These are phyloP conservation scores for Thermophis baileyi DNA, from an alignment of 2,113 vertebrate species.

Conservation along the genomic window DNA sequence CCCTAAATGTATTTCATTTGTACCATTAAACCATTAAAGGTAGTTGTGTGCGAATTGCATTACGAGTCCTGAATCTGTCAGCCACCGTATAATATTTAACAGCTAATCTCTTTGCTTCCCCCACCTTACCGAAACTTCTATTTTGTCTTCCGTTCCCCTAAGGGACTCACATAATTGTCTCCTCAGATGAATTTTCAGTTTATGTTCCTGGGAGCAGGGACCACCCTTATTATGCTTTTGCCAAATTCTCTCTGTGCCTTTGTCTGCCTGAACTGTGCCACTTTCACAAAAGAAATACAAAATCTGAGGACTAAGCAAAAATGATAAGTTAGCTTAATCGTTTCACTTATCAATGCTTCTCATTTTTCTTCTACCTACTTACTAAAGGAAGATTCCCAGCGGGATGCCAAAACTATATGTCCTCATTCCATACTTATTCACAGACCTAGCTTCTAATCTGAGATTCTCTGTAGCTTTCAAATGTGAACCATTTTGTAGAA, in stretches of 20 bases:
- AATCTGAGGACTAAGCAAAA: not conserved
- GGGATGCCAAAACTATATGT: not conserved
- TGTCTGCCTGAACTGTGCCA: not conserved
- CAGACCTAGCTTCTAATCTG: not conserved
- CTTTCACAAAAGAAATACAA: not conserved
- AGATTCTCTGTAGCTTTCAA: not conserved
- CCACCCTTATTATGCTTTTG: not conserved
- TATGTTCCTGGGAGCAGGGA: not conserved
- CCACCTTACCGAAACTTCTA: not conserved
- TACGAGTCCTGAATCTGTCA: not conserved
- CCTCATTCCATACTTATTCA: not conserved
- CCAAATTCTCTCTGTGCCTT: not conserved
- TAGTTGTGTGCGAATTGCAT: not conserved
- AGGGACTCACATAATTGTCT: not conserved
- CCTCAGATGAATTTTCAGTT: not conserved
- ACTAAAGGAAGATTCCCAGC: not conserved
- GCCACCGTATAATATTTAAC: not conserved
- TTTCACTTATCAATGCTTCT: not conserved
- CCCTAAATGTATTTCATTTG: slow-evolving; percentile 3
- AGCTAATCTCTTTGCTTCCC: not conserved
- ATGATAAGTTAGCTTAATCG: not conserved
- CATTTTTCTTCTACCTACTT: not conserved
- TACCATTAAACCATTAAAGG: slow-evolving; percentile 17
- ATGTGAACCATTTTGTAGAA: not conserved
- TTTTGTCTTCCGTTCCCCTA: not conserved